Evolutionary conservation across 2,888 invertebrate genomes (phyloP), one percentile per base, ranked within the genome.

Genomic region (Polyommatus icarus): DNA sequence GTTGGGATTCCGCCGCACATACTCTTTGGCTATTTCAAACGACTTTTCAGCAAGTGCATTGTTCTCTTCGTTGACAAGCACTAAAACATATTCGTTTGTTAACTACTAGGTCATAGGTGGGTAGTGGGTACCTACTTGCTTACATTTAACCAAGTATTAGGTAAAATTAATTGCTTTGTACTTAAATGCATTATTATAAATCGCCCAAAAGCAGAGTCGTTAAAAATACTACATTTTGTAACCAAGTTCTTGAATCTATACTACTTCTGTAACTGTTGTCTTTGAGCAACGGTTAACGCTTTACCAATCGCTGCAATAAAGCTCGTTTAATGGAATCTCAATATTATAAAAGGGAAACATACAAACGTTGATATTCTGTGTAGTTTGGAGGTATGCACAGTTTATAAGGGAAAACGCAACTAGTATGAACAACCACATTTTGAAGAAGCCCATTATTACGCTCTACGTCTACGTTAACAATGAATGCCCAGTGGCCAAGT

Each of bases 41-140:
- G 97, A 95, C 87, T 96, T 96, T 81, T 96, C 95, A 4, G 97
- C 97, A 40, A 96, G 93, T 76, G 95, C 95, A 86, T 97, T 97
- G 78, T 95, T 95, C 85, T 96, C 96, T 88, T 97, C 97, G 85
- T 97, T 97, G 76, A 97, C 95, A 84, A 96, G 95, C 86, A 97
- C 97, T 97, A 87, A 73, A 89, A 90, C 76, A 8, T 77, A 72
- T 29, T 50, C 50, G 4, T 40, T 50, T 15, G 50, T 15, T 50
- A n/a, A n/a, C n/a, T n/a, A 50, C 40, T 40, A 10, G 40, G 40
- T 36, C 36, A 8, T 8, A 40, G 32, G 32, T 32, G 5, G 0
- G 0, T 32, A 0, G 8, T 8, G 10, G 40, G 40, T 40, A 40
- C 10, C 10, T 40, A 40, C 40, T 50, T 50, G 50, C 50, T 3